Evolutionary conservation across 2,113 vertebrate genomes (phyloP), one percentile per base, ranked within the genome.

Genomic region (Cottus gobio): DNA sequence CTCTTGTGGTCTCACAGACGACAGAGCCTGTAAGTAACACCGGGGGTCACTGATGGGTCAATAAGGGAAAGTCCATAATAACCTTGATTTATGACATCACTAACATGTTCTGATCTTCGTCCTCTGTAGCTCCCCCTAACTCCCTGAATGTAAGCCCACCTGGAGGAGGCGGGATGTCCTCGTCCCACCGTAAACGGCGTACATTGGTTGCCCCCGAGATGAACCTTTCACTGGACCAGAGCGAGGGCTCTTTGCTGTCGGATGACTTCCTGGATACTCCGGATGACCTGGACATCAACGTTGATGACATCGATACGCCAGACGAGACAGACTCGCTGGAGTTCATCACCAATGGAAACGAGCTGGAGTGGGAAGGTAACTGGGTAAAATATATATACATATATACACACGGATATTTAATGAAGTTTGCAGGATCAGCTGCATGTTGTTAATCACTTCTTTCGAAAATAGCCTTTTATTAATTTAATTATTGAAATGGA

Each of bases 361-460:
- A 99, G 15, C 89, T 99, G 75, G 98, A 99, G 80, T 99, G 98
- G 98, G 98, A 99, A 94, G 98, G 98, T 99, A 58, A 93, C 96
- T 13, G 50, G 5, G 11, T 2, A 3, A 77, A n/a, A 34, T 34
- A 5, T 5, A 34, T 54, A 68, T 5, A 2, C 22, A n/a, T 24
- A 48, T 48, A 18, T 12, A 42, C 31, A 50, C 7, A 22, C 46
- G 3, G 16, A 48, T 48, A 50, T 22, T 1, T 50, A 7, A 20
- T 50, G 46, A 50, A 50, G 46, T 8, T 50, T 50, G 18, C 18
- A 20, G 46, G 22, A 22, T 50, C 18, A 50, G 18, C 46, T 7
- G 22, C 46, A 48, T 48, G 18, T 48, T 48, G 20, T 48, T 22
- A 48, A 20, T 48, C 46, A 48, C 46, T 22, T 48, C 46, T 48